phyloP scores from a whole-genome alignment of 2,888 invertebrate species.

The Suillia variegata region DNA sequence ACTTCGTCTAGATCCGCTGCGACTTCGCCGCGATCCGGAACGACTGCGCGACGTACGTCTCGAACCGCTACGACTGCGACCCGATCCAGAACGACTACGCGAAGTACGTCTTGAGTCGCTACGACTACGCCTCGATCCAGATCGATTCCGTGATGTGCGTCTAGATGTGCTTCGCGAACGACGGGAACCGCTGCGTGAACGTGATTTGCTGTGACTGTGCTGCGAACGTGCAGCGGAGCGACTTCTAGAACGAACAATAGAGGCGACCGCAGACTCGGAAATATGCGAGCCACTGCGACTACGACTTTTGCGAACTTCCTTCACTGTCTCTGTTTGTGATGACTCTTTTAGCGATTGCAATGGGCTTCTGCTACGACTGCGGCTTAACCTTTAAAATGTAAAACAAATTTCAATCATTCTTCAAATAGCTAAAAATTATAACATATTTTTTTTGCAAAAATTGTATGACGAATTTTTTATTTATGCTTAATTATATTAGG shows the following conservation, averaged over 20 bases:
- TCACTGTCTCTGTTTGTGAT: conserved; percentile 32
- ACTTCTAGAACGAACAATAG: conserved; percentile 16
- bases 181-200: conserved; percentile 38
- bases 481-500: no score
- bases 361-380: conserved; percentile 45
- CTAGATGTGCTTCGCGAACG: conserved; percentile 36
- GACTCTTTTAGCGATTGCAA: background rate
- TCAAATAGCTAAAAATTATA: no score
- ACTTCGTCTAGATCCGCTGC: conserved; percentile 33
- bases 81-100: conserved; percentile 35
- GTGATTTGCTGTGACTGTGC: conserved; percentile 8
- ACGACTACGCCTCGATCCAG: conserved; percentile 34
- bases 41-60: conserved; percentile 20
- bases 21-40: conserved; percentile 41
- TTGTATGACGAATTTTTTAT: no score
- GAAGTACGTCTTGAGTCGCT: conserved; percentile 36
- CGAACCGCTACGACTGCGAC: conserved; percentile 36
- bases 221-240: conserved; percentile 21
- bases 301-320: conserved; percentile 23
- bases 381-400: no score
- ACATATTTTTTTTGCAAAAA: no score
- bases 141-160: conserved; percentile 39
- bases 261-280: no score
- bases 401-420: no score
- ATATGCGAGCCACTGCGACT: conserved; percentile 29